These are phyloP conservation scores for Mactra quadrangularis DNA, from an alignment of 1,140 invertebrate species.

Conservation along the genomic window DNA sequence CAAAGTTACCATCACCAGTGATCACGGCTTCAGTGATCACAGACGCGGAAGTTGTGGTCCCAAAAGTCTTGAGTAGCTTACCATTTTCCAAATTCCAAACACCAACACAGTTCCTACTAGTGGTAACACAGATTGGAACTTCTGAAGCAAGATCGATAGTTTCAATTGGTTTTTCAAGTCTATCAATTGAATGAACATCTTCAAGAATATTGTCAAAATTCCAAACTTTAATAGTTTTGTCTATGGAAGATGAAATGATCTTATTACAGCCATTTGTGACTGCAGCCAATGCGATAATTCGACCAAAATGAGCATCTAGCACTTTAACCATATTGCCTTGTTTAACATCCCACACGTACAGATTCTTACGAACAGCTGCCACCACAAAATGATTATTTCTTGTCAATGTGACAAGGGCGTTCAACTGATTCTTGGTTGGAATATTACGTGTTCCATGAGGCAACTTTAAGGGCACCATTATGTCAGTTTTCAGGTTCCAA, in stretches of 20 bases:
- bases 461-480: constrained; percentile 88
- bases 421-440: constrained; percentile 88
- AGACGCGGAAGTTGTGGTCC: constrained; percentile 95
- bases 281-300: constrained; percentile 95
- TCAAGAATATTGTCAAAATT: constrained; percentile 99
- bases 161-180: constrained; percentile 98
- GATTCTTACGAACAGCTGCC: constrained; percentile 96
- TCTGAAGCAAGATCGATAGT: constrained; percentile 86
- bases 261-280: constrained; percentile 95
- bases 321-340: constrained; percentile 91
- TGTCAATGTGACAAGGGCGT: constrained; percentile 90
- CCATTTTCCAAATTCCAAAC: constrained; percentile 97
- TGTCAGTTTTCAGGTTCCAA: constrained; percentile 84
- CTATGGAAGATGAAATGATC: constrained; percentile 97
- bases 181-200: constrained; percentile 97
- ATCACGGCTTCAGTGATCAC: constrained; percentile 93
- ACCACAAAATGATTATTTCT: constrained; percentile 95
- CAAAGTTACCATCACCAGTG: constrained; percentile 91
- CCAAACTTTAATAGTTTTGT: constrained; percentile 99
- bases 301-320: constrained; percentile 97
- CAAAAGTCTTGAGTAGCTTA: constrained; percentile 91
- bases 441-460: constrained; percentile 97
- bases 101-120: constrained; percentile 93
- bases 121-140: constrained; percentile 78
- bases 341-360: constrained; percentile 96